Conservation (phyloP, 1,140 invertebrate species). For the Nomia melanderi region DNA sequence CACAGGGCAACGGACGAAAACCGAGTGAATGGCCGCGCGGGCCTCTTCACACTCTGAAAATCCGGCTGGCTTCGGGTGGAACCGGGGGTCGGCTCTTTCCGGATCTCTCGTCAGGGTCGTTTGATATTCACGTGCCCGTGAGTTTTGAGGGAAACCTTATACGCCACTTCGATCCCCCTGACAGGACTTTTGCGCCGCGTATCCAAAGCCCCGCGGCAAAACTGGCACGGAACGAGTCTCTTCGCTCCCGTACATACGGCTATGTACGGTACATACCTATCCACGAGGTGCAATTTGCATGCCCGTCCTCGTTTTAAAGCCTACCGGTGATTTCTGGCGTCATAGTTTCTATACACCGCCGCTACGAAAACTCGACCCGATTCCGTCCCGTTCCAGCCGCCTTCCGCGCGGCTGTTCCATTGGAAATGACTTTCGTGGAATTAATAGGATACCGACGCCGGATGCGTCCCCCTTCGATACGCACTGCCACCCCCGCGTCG, state of each 20-base stretch:
- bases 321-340: constrained; percentile 49
- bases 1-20: background rate
- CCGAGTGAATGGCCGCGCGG: background rate
- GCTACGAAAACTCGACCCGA: constrained; percentile 49
- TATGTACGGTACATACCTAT: constrained; percentile 12
- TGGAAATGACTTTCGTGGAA: constrained; percentile 2
- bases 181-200: constrained; percentile 52
- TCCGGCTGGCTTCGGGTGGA: constrained; percentile 49
- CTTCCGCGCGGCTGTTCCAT: background rate
- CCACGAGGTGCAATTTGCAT: constrained; percentile 56
- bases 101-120: constrained; percentile 47
- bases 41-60: constrained; percentile 46
- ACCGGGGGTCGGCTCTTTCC: constrained; percentile 31
- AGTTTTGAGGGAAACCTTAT: constrained; percentile 51
- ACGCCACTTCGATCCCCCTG: constrained; percentile 48
- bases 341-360: constrained; percentile 43
- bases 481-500: background rate
- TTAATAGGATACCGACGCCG: constrained; percentile 12
- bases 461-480: background rate
- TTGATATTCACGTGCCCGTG: constrained; percentile 58
- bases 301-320: constrained; percentile 56
- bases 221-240: constrained; percentile 54
- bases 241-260: constrained; percentile 33
- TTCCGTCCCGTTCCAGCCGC: constrained; percentile 1
- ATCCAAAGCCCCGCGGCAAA: constrained; percentile 54